Percentiles rank a stretch among this genome's conserved stretches.
Evolutionary conservation across 2,888 invertebrate genomes (phyloP).

Genomic region (Sminthurides aquaticus): DNA sequence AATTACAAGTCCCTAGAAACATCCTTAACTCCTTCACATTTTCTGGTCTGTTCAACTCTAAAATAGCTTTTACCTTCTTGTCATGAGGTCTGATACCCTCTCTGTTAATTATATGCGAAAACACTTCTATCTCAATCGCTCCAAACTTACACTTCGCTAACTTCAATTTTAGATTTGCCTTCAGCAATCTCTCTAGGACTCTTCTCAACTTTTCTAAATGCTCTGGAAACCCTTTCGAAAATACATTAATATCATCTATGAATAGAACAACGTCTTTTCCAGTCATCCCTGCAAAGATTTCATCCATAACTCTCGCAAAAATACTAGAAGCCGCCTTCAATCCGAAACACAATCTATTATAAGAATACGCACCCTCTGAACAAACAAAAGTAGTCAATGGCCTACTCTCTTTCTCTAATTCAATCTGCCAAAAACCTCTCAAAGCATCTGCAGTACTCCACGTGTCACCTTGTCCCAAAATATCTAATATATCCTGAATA

Average conservation of each 20-base stretch:
- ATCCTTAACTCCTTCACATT: constrained; percentile 8
- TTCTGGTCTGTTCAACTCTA: constrained; percentile 17
- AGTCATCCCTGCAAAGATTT: background rate
- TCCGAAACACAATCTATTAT: constrained; percentile 6
- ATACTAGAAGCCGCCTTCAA: background rate
- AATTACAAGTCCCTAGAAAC: constrained; percentile 21
- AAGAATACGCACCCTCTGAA: background rate
- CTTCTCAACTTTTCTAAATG: background rate
- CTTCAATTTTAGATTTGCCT: constrained; percentile 1
- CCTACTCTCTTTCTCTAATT: constrained; percentile 6
- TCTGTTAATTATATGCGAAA: background rate
- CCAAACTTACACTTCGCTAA: constrained; percentile 16
- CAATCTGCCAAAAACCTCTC: background rate
- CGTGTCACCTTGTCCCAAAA: no score
- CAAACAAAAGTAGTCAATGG: constrained; percentile 1
- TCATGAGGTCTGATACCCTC: constrained; percentile 19
- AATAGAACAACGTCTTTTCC: background rate
- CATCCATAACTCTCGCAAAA: constrained; percentile 7
- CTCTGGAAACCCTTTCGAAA: background rate
- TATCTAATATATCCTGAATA: background rate
- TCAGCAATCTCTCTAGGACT: background rate
- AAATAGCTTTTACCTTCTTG: constrained; percentile 18
- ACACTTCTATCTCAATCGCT: background rate
- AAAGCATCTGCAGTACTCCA: background rate
- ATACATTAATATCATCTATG: background rate